phyloP scores from a whole-genome alignment of 2,113 vertebrate species.

The Percina caprodes region DNA sequence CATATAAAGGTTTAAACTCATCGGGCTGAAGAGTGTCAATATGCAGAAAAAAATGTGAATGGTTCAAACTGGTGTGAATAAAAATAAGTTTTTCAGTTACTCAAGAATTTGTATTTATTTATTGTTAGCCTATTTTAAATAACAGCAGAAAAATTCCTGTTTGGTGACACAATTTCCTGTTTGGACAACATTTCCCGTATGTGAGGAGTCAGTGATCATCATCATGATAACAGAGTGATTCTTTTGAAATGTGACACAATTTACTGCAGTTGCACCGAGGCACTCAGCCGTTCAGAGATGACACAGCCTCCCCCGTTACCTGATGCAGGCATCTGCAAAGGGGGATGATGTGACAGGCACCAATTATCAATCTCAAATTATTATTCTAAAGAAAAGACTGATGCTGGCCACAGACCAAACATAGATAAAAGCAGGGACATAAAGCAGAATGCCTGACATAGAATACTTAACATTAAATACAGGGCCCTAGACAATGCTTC shows the following conservation, averaged over 20 bases:
- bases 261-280: constrained; percentile 3
- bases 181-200: constrained; percentile 44
- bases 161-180: constrained; percentile 40
- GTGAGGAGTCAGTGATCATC: constrained; percentile 1
- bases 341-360: constrained; percentile 71
- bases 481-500: constrained; percentile 27
- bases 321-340: constrained; percentile 52
- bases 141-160: background rate
- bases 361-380: constrained; percentile 76
- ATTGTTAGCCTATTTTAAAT: background rate
- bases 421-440: constrained; percentile 58
- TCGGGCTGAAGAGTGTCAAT: no score
- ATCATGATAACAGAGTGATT: constrained; percentile 40
- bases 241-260: constrained; percentile 63
- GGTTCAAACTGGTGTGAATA: background rate
- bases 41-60: background rate
- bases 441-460: constrained; percentile 52
- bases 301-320: constrained; percentile 38
- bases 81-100: constrained; percentile 9
- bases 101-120: background rate
- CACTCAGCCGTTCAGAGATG: constrained; percentile 50
- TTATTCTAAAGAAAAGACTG: constrained; percentile 51
- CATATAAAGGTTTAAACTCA: no score
- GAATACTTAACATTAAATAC: constrained; percentile 55
- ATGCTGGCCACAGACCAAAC: constrained; percentile 57